Percentiles rank a stretch among this genome's conserved stretches.
phyloP scores from a whole-genome alignment of 2,797 vertebrate species.

The Carduelis carduelis region DNA sequence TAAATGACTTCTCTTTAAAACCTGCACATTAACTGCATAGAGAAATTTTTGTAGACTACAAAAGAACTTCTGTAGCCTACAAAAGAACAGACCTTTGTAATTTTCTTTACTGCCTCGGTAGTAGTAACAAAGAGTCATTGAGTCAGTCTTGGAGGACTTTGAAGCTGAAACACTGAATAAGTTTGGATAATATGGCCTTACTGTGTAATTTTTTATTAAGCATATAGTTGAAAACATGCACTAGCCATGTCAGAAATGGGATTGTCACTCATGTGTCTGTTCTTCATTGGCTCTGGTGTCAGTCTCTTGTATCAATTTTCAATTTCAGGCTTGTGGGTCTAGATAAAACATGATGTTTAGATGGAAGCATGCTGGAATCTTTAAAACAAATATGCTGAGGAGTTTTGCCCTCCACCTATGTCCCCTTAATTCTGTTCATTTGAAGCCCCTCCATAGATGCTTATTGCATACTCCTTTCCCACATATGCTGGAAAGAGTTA shows the following conservation, averaged over 20 bases:
- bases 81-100: neutral
- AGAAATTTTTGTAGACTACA: neutral
- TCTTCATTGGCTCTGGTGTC: neutral
- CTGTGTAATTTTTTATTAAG: neutral
- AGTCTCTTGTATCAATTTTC: neutral
- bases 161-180: neutral
- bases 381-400: neutral
- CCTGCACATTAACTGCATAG: neutral
- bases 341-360: neutral
- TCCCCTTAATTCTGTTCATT: neutral
- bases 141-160: neutral
- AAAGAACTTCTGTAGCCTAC: neutral
- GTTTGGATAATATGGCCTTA: neutral
- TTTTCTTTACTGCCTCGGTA: neutral
- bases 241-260: neutral
- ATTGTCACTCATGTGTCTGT: neutral
- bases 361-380: neutral
- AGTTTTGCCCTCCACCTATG: rapidly evolving
- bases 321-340: neutral
- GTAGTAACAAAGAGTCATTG: neutral
- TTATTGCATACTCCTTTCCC: neutral
- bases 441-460: neutral
- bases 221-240: neutral
- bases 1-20: neutral
- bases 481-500: neutral